Evolutionary conservation across 2,113 vertebrate species (phyloP), one percentile per base, ranked within the genome.

Genomic region (Phodopus roborovskii): DNA sequence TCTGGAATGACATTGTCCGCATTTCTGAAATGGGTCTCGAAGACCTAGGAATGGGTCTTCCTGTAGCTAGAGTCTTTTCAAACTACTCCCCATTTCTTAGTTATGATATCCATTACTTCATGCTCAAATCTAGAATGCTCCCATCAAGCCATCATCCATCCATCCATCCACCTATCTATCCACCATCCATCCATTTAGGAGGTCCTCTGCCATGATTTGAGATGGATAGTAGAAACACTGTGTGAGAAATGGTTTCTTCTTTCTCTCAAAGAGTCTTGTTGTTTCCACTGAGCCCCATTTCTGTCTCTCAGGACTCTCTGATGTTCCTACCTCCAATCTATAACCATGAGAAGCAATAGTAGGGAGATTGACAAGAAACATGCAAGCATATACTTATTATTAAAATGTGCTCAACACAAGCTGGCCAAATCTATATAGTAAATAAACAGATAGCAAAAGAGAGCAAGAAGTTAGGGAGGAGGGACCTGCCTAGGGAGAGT

Each of bases 111-210:
- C 85, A 39, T 19, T 87, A 39, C 19, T 75, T 84, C 96, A 90
- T 88, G 48, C 9, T 48, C 71, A 92, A 58, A 60, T 22, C 75
- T 97, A 71, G 86, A 92, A 84, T 94, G 71, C 30, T 42, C 30
- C 75, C 22, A 73, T 91, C 33, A 7, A 73, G 4, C 30, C 62
- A 85, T 85, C 30, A 85, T 71, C 50, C 48, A 88, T 26, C 48
- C 28, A 85, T 8, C 7, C 4, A 85, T 22, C 42, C 16, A 62
- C 53, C 74, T 2, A 36, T 10, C 84, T 10, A 68, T 73, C 53
- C 24, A 68, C 33, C 28, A 82, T 39, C 7, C 9, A 77, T 66
- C 83, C 45, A 88, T 20, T 48, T 5, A 70, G 11, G 9, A 68
- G 78, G 33, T 84, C 10, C 50, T 94, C 33, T 94, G 19, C 19